phyloP scores from a whole-genome alignment of 2,113 vertebrate species.

The Epinephelus lanceolatus region DNA sequence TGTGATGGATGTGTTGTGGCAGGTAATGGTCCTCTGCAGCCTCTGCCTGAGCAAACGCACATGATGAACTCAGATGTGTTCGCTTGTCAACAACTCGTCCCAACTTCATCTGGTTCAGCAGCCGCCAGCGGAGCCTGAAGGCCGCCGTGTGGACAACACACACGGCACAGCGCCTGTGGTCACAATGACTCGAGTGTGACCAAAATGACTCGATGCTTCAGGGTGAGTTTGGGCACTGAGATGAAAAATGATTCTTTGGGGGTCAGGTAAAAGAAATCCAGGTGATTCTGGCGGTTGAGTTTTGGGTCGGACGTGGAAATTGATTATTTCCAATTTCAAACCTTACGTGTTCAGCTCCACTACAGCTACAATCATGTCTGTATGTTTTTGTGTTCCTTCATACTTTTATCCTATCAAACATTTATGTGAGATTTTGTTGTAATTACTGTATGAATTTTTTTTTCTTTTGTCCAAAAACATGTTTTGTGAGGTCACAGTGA shows the following conservation, averaged over 20 bases:
- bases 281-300: background rate
- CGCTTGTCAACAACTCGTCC: slow-evolving; percentile 56
- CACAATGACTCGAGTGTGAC: background rate
- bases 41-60: slow-evolving; percentile 39
- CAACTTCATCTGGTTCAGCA: slow-evolving; percentile 45
- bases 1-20: slow-evolving; percentile 67
- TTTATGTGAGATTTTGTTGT: too few species aligned
- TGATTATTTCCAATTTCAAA: too few species aligned
- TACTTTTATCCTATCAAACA: too few species aligned
- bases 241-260: background rate
- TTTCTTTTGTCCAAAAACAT: too few species aligned
- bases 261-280: background rate
- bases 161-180: too few species aligned
- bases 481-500: too few species aligned
- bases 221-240: too few species aligned
- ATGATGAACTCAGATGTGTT: slow-evolving; percentile 67
- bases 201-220: background rate
- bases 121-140: slow-evolving; percentile 29
- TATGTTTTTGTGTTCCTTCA: too few species aligned
- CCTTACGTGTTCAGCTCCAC: too few species aligned
- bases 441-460: too few species aligned
- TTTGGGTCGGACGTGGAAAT: background rate
- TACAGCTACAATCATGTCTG: too few species aligned
- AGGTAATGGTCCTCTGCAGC: slow-evolving; percentile 60
- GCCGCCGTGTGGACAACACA: background rate